These are phyloP conservation scores for Bursaphelenchus okinawaensis DNA, from an alignment of 2,888 invertebrate genomes.

Conservation along the genomic window DNA sequence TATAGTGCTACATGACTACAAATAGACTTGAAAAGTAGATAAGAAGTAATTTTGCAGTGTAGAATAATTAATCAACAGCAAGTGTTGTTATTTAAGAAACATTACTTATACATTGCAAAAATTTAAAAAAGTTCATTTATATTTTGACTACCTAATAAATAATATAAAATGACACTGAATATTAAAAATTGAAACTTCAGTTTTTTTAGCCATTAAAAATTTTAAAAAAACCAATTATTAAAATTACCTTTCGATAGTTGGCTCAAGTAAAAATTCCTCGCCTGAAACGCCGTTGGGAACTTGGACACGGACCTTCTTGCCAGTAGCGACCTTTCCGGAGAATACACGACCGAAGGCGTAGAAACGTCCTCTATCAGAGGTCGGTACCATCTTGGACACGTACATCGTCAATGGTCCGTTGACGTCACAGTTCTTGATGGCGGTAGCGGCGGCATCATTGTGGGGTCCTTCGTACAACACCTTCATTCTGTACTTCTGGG, in stretches of 20 bases:
- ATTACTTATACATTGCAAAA: no score
- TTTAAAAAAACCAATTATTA: neutral
- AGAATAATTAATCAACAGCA: no score
- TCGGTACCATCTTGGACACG: slow-evolving; percentile 99
- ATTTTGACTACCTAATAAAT: no score
- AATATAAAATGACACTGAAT: no score
- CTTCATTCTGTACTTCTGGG: slow-evolving; percentile 98
- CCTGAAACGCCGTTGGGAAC: slow-evolving; percentile 96
- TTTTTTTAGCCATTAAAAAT: neutral
- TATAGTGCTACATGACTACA: no score
- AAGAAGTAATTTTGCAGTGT: no score
- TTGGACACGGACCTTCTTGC: slow-evolving; percentile 82
- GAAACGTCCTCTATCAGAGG: slow-evolving; percentile 98
- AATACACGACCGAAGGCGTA: slow-evolving; percentile 99
- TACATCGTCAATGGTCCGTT: slow-evolving; percentile 99
- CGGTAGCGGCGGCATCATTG: slow-evolving; percentile 85
- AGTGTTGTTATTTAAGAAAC: no score
- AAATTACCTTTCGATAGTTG: slow-evolving; percentile 79
- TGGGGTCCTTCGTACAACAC: slow-evolving; percentile 97
- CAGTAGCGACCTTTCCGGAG: slow-evolving; percentile 73
- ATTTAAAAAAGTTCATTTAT: no score
- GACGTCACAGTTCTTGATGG: slow-evolving; percentile 79
- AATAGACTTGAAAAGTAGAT: no score
- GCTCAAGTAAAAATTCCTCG: slow-evolving; percentile 96
- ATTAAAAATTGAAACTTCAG: neutral